A percentile compares a stretch with the other conserved stretches of the same genome.
Conservation (phyloP, 2,888 invertebrate species). For the Panorpa germanica region DNA sequence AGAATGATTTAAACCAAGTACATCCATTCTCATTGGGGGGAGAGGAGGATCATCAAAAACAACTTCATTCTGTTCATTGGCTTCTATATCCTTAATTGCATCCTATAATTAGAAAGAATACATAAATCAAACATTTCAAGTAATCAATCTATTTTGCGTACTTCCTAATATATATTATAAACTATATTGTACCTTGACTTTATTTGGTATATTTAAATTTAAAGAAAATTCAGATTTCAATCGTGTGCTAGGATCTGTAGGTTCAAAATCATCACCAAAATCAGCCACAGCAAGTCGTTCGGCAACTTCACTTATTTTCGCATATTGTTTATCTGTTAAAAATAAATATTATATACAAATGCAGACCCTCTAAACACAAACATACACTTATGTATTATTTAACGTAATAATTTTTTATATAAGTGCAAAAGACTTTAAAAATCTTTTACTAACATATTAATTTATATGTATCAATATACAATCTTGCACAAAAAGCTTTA, state of each 20-base stretch:
- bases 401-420: too few relatives aligned
- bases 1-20: constrained; percentile 47
- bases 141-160: too few relatives aligned
- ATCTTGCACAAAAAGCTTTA: too few relatives aligned
- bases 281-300: constrained; percentile 36
- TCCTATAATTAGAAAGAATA: constrained; percentile 10
- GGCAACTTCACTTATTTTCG: constrained; percentile 36
- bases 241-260: constrained; percentile 22
- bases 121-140: too few relatives aligned
- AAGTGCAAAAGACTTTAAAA: neutral
- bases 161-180: constrained; percentile 7
- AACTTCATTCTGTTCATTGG: constrained; percentile 9
- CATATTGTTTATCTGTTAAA: constrained; percentile 34
- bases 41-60: constrained; percentile 21
- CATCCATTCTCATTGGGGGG: constrained; percentile 52
- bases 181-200: constrained; percentile 8
- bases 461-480: too few relatives aligned
- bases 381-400: too few relatives aligned
- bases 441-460: too few relatives aligned
- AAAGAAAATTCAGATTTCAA: constrained; percentile 21
- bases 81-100: constrained; percentile 9
- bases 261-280: constrained; percentile 44
- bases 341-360: constrained; percentile 6
- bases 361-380: too few relatives aligned
- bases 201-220: too few relatives aligned